These are phyloP conservation scores for Fopius arisanus DNA, from an alignment of 1,140 invertebrate genomes.

Conservation along the genomic window DNA sequence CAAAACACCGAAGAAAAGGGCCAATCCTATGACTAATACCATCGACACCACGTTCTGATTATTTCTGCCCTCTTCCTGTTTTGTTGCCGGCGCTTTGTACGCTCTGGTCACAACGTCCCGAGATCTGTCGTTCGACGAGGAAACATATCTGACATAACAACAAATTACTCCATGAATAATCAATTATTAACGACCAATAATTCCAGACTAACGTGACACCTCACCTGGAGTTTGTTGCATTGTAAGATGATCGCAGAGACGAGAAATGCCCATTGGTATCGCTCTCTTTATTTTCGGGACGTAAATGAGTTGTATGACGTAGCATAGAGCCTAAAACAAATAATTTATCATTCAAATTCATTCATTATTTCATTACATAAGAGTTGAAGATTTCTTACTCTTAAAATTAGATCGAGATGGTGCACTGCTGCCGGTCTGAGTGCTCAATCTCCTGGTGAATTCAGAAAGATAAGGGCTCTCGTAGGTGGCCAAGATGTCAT, in stretches of 20 bases:
- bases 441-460: constrained; percentile 70
- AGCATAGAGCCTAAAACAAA: constrained; percentile 44
- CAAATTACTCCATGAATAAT: neutral
- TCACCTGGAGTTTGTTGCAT: constrained; percentile 49
- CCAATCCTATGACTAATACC: constrained; percentile 68
- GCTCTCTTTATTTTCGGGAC: constrained; percentile 55
- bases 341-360: neutral
- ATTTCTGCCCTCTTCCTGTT: constrained; percentile 55
- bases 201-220: constrained; percentile 8
- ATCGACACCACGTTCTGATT: constrained; percentile 72
- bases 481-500: constrained; percentile 53
- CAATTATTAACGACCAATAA: constrained; percentile 17
- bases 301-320: constrained; percentile 40
- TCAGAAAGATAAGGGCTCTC: constrained; percentile 75
- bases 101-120: constrained; percentile 51
- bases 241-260: constrained; percentile 50
- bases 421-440: constrained; percentile 63
- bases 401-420: constrained; percentile 43
- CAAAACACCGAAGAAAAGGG: constrained; percentile 72
- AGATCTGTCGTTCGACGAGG: constrained; percentile 50
- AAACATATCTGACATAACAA: constrained; percentile 41
- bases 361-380: too few relatives aligned
- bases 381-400: constrained; percentile 44
- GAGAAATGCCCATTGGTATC: constrained; percentile 61
- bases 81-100: constrained; percentile 45